Evolutionary conservation across 1,140 invertebrate genomes (phyloP), one percentile per base, ranked within the genome.

Genomic region (Temnothorax nylanderi): DNA sequence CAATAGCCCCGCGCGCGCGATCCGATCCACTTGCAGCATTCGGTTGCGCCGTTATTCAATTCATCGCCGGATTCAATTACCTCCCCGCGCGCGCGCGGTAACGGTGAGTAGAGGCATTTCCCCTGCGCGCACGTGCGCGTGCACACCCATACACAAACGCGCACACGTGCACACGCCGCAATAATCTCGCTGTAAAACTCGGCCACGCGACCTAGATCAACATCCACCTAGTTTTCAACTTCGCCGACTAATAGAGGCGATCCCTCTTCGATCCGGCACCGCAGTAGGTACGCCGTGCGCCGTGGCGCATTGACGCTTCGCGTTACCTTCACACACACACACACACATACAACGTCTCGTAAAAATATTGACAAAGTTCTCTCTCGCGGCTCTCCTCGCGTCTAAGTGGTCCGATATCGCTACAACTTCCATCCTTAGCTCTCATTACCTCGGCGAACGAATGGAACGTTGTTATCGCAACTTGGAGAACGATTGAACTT

Each of bases 141-240:
- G 4, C 54, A 18, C 21, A 58, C 13, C 21, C 11, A 16, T n/a
- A 44, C 26, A 16, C 69, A 21, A 3, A 13, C 21, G 0, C 21
- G 7, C 41, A 11, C n/a, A 18, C 54, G n/a, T 4, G n/a, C 18
- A 26, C 41, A 21, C 69, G 44, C 54, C 13, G 69, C 80, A 84
- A 75, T 75, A 84, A 84, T 84, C 80, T 75, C 69, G 16, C 80
- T 75, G 69, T 75, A 84, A 84, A 84, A 84, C 69, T 84, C 80
- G 54, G 69, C 69, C 80, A 60, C 54, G 80, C 56, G 69, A 84
- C 69, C 69, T 84, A 84, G 54, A 84, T 74, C 80, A 84, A 75
- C 80, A 84, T 84, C 69, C 80, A 84, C 69, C 80, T 84, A 84
- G 80, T 84, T 84, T 84, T 84, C 69, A 84, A 84, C 69, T 84